Conservation (phyloP, 2,888 invertebrate genomes). For the Rhaphigaster nebulosa region DNA sequence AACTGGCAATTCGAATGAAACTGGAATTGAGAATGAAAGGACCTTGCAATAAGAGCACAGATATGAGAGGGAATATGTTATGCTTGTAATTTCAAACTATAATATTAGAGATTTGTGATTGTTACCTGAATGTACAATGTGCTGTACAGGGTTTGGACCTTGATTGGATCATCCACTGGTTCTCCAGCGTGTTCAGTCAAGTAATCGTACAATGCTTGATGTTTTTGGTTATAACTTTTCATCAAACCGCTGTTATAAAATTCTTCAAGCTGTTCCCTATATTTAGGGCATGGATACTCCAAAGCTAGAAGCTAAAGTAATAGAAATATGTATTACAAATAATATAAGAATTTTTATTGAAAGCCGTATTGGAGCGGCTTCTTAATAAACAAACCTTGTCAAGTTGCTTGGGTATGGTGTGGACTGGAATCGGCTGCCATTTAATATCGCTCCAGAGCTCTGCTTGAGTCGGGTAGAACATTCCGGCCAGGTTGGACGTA, state of each 20-base stretch:
- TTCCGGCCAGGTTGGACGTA: constrained; percentile 77
- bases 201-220: constrained; percentile 76
- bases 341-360: background rate
- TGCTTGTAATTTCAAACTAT: too few species aligned
- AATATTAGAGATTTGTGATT: background rate
- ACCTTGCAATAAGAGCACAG: too few species aligned
- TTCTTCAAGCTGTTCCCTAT: background rate
- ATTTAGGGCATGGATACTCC: constrained; percentile 52
- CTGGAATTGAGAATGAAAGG: too few species aligned
- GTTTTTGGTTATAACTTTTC: constrained; percentile 67
- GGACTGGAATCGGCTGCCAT: constrained; percentile 86
- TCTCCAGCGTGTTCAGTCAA: constrained; percentile 76
- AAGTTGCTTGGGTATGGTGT: constrained; percentile 76
- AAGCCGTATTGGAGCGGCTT: background rate
- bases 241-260: constrained; percentile 5
- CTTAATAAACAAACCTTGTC: constrained; percentile 72
- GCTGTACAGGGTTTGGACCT: constrained; percentile 76
- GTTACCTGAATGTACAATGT: constrained; percentile 77
- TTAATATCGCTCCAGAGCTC: constrained; percentile 73
- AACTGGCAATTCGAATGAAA: too few species aligned
- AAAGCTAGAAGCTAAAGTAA: constrained; percentile 51
- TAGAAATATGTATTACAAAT: background rate
- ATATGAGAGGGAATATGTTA: too few species aligned
- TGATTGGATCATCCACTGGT: constrained; percentile 73
- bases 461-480: constrained; percentile 76